Evolutionary conservation across 2,888 invertebrate genomes (phyloP).

Genomic region (Anthrax anthrax): DNA sequence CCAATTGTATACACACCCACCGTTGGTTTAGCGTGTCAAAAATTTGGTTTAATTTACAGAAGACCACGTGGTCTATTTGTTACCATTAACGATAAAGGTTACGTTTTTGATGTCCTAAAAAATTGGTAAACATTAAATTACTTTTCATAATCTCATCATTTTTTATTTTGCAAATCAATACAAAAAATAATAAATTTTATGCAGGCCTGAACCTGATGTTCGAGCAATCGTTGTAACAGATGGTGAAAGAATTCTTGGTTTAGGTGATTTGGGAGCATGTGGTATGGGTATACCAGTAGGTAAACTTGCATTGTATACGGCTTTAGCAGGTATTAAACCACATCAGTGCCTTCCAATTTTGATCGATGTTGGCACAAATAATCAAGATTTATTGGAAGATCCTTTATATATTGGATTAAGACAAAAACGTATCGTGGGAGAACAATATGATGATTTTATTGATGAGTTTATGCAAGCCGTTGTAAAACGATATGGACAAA

Average conservation of each 20-base stretch:
- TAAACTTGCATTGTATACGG: constrained; percentile 89
- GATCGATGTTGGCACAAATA: constrained; percentile 91
- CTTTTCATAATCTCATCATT: too few relatives aligned
- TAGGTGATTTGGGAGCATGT: constrained; percentile 91
- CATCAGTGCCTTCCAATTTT: constrained; percentile 87
- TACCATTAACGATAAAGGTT: constrained; percentile 88
- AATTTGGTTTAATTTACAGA: constrained; percentile 88
- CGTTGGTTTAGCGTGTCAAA: constrained; percentile 92
- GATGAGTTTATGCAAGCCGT: constrained; percentile 97
- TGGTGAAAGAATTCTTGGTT: constrained; percentile 90
- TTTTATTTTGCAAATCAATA: too few relatives aligned
- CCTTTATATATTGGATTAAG: constrained; percentile 88
- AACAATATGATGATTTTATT: constrained; percentile 80
- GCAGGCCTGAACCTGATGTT: constrained; percentile 74
- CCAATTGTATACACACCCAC: constrained; percentile 98
- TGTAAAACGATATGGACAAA: constrained; percentile 73
- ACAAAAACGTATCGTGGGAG: constrained; percentile 69
- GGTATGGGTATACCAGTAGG: constrained; percentile 98
- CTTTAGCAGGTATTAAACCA: constrained; percentile 91
- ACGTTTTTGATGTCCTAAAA: constrained; percentile 65
- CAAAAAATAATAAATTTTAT: too few relatives aligned
- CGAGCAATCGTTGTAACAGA: constrained; percentile 88
- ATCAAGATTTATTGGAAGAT: constrained; percentile 76
- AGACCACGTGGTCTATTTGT: constrained; percentile 91
- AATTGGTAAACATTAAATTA: constrained; percentile 23